Conservation (phyloP, 2,888 invertebrate species). For the Noctua fimbriata region DNA sequence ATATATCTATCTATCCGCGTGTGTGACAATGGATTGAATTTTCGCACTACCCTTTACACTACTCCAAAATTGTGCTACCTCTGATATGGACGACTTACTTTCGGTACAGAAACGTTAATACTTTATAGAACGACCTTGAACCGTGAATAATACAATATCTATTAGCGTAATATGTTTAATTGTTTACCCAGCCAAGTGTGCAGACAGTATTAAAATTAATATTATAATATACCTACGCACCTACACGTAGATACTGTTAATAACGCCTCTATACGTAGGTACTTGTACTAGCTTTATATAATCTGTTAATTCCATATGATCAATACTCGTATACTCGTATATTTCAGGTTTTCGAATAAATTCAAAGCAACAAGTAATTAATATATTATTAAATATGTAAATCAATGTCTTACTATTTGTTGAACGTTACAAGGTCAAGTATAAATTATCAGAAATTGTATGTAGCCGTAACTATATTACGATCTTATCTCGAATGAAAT, state of each 20-base stretch:
- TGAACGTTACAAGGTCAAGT: slow-evolving; percentile 6
- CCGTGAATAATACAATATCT: slow-evolving; percentile 5
- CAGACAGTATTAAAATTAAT: slow-evolving; percentile 35
- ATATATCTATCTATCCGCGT: not conserved
- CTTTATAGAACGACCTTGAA: not conserved
- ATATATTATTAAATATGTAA: not conserved
- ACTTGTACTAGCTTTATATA: not conserved
- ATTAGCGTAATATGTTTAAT: slow-evolving; percentile 13
- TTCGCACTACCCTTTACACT: not conserved
- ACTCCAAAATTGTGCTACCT: not conserved
- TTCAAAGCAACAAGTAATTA: not conserved
- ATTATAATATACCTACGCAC: not conserved
- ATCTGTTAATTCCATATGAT: not conserved
- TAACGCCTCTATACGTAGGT: not conserved
- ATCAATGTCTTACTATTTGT: not conserved
- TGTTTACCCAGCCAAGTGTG: not conserved
- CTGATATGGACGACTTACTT: not conserved
- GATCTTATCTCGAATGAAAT: slow-evolving; percentile 11
- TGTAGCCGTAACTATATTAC: not conserved
- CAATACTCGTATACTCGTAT: not conserved
- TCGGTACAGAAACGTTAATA: slow-evolving; percentile 1
- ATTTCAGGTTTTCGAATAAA: not conserved
- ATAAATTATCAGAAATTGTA: slow-evolving; percentile 20
- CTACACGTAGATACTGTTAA: not conserved
- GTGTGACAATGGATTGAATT: not conserved